A percentile compares a stretch with the other conserved stretches of the same genome.
These are phyloP conservation scores for Beaufortia kweichowensis DNA, from an alignment of 2,113 vertebrate species.

Conservation along the genomic window DNA sequence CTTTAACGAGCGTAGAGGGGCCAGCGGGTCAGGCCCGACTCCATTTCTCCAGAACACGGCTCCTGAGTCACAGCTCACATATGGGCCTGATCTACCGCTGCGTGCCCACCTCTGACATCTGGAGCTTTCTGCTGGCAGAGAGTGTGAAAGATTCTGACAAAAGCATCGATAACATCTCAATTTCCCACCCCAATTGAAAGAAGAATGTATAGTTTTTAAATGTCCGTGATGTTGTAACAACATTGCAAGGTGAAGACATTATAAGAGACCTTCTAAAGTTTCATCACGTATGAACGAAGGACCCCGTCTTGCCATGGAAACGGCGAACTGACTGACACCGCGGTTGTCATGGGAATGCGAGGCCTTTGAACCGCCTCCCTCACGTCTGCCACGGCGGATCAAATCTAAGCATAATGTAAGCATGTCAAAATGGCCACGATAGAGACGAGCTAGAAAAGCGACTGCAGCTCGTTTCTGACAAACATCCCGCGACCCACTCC, in stretches of 20 bases:
- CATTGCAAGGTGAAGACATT: slow-evolving; percentile 2
- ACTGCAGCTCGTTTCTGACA: not conserved
- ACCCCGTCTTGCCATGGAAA: not conserved
- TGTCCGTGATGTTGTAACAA: not conserved
- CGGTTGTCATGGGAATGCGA: slow-evolving; percentile 2
- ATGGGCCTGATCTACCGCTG: slow-evolving; percentile 35
- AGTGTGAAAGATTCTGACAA: slow-evolving; percentile 32
- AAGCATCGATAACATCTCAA: slow-evolving; percentile 37
- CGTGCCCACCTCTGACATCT: slow-evolving; percentile 37
- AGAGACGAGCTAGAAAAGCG: not conserved
- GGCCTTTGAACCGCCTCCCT: slow-evolving; percentile 15
- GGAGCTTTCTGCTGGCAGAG: slow-evolving; percentile 25
- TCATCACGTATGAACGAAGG: not conserved
- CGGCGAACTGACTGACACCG: slow-evolving; percentile 1
- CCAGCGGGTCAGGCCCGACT: slow-evolving; percentile 37
- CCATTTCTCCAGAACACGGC: slow-evolving; percentile 31
- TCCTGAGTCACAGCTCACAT: slow-evolving; percentile 28
- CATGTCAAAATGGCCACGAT: slow-evolving; percentile 18
- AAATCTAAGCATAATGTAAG: not conserved
- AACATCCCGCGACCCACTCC: slow-evolving; percentile 8
- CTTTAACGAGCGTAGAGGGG: slow-evolving; percentile 26
- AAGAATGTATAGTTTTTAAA: not conserved
- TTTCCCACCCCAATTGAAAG: slow-evolving; percentile 28
- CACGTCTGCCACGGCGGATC: not conserved
- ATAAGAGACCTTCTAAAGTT: slow-evolving; percentile 6